These are phyloP conservation scores for Alviniconcha strummeri DNA, from an alignment of 2,888 invertebrate genomes.

Conservation along the genomic window DNA sequence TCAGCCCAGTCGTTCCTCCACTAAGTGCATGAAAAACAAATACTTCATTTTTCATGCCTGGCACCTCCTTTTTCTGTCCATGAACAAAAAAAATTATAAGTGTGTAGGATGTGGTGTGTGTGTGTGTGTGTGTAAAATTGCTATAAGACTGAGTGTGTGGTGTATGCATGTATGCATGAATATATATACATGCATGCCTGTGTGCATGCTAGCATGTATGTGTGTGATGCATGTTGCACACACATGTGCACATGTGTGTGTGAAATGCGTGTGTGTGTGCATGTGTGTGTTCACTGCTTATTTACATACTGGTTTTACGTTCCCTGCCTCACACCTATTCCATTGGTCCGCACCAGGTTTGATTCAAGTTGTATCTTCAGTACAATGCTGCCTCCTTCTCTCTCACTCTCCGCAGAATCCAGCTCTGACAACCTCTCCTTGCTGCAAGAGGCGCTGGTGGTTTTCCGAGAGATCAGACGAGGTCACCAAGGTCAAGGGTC, in stretches of 20 bases:
- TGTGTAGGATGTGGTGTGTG: background rate
- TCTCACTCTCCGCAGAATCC: slow-evolving; percentile 9
- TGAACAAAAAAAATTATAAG: no score
- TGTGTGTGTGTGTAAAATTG: no score
- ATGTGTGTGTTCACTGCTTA: background rate
- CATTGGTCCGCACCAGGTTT: no score
- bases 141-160: background rate
- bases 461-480: slow-evolving; percentile 52
- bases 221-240: no score
- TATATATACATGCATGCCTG: no score
- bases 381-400: background rate
- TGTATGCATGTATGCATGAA: background rate
- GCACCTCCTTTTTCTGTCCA: no score
- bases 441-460: slow-evolving; percentile 50
- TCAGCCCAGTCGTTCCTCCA: no score
- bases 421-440: slow-evolving; percentile 45
- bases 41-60: no score
- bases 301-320: background rate
- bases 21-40: no score
- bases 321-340: background rate
- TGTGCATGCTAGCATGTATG: no score
- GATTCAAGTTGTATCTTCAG: background rate
- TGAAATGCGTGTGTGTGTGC: background rate
- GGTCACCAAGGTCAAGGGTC: slow-evolving; percentile 38
- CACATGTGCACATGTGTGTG: background rate